phyloP scores from a whole-genome alignment of 2,888 invertebrate species.

The Xestoiulus laeticollis region DNA sequence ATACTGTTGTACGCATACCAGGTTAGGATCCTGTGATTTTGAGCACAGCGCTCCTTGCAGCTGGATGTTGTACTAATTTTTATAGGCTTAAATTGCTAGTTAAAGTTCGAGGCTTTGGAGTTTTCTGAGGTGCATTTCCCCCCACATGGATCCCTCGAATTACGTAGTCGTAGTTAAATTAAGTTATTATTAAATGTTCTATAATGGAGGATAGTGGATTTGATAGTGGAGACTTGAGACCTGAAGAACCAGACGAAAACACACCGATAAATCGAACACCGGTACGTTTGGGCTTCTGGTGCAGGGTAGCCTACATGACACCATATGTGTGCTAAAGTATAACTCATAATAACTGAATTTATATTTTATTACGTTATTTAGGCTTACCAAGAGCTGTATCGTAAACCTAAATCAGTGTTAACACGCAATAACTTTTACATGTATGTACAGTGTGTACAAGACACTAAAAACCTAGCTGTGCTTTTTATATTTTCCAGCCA shows the following conservation, averaged over 20 bases:
- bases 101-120: neutral
- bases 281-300: neutral
- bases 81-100: neutral
- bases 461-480: no score
- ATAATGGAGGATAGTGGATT: slow-evolving; percentile 52
- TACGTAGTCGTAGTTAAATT: neutral
- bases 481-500: no score
- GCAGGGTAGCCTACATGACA: neutral
- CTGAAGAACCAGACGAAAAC: slow-evolving; percentile 7
- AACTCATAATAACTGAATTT: no score
- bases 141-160: neutral
- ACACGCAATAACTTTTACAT: no score
- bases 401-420: no score
- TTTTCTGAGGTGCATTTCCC: neutral
- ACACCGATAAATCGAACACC: slow-evolving; percentile 32
- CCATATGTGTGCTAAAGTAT: neutral
- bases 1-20: neutral
- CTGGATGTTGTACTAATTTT: neutral
- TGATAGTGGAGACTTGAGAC: slow-evolving; percentile 36
- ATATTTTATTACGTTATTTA: no score
- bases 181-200: neutral
- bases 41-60: neutral
- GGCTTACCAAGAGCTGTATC: no score
- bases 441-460: no score
- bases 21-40: neutral